A percentile compares a stretch with the other conserved stretches of the same genome.
phyloP scores from a whole-genome alignment of 1,140 invertebrate species.

The Drosophila mojavensis region DNA sequence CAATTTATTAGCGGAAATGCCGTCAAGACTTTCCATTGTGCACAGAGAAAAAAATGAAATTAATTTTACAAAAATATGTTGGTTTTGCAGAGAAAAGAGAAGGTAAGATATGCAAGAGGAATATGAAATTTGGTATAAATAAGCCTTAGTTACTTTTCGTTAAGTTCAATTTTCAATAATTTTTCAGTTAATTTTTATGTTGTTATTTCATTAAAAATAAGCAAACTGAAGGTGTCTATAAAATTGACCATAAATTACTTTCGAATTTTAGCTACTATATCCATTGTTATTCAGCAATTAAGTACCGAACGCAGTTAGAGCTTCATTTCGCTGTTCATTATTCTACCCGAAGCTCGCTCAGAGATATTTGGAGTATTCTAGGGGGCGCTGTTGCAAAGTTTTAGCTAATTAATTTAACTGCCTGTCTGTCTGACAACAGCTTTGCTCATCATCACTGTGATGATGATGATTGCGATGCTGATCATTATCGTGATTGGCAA shows the following conservation, averaged over 20 bases:
- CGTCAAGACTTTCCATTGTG: slow-evolving; percentile 30
- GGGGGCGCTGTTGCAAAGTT: background rate
- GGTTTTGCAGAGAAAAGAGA: background rate
- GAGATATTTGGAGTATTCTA: slow-evolving; percentile 25
- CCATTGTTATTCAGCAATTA: background rate
- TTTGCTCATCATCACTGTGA: background rate
- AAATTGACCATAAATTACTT: background rate
- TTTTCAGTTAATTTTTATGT: no score
- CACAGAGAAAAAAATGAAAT: background rate
- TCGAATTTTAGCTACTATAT: background rate
- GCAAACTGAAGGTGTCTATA: no score
- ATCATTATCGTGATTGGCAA: slow-evolving; percentile 19
- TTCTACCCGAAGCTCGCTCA: background rate
- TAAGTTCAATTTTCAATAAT: no score
- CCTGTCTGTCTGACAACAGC: background rate
- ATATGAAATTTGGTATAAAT: no score
- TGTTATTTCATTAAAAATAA: no score
- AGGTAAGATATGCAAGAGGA: no score
- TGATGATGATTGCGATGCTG: background rate
- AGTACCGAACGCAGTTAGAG: no score
- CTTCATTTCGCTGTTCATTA: slow-evolving; percentile 1
- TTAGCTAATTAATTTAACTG: slow-evolving; percentile 25
- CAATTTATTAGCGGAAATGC: slow-evolving; percentile 11
- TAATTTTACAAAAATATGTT: background rate
- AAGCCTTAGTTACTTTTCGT: no score